Evolutionary conservation across 2,797 vertebrate species (phyloP).

Genomic region (Siniperca undulata): DNA sequence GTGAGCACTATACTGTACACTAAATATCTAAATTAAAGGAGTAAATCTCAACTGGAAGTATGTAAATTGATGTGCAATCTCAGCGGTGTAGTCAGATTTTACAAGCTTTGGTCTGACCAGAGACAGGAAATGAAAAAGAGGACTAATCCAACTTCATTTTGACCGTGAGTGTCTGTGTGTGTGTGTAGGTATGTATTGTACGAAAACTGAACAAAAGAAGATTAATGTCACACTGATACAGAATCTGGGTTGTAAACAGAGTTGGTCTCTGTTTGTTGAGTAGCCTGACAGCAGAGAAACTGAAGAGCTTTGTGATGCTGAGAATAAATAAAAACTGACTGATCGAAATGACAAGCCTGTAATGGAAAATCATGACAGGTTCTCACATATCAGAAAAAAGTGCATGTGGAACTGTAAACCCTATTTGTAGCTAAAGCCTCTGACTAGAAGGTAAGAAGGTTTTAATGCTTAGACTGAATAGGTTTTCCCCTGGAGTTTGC

Average conservation of each 20-base stretch:
- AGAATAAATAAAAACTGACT: conserved; percentile 46
- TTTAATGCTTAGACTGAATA: background rate
- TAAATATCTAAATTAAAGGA: conserved; percentile 16
- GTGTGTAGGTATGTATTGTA: conserved; percentile 16
- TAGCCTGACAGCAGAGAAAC: conserved; percentile 55
- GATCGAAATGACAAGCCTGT: conserved; percentile 44
- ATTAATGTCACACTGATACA: conserved; percentile 48
- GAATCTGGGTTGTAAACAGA: conserved; percentile 49
- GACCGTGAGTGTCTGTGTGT: background rate
- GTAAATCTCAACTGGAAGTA: conserved; percentile 20
- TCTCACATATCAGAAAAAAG: conserved; percentile 32
- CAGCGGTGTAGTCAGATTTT: conserved; percentile 2
- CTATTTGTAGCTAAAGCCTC: background rate
- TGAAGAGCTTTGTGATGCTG: conserved; percentile 50
- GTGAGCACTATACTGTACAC: background rate
- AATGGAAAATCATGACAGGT: conserved; percentile 60
- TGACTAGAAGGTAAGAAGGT: background rate
- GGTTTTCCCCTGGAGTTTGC: background rate
- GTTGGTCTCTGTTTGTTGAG: conserved; percentile 49
- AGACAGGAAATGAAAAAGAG: conserved; percentile 22
- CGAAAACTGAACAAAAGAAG: conserved; percentile 41
- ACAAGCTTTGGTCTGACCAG: background rate
- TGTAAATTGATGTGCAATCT: conserved; percentile 7
- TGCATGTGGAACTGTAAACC: conserved; percentile 5
- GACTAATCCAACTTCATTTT: conserved; percentile 31